Percentiles rank a stretch among this genome's conserved stretches.
phyloP scores from a whole-genome alignment of 2,113 vertebrate genomes.

The Platysternon megacephalum region DNA sequence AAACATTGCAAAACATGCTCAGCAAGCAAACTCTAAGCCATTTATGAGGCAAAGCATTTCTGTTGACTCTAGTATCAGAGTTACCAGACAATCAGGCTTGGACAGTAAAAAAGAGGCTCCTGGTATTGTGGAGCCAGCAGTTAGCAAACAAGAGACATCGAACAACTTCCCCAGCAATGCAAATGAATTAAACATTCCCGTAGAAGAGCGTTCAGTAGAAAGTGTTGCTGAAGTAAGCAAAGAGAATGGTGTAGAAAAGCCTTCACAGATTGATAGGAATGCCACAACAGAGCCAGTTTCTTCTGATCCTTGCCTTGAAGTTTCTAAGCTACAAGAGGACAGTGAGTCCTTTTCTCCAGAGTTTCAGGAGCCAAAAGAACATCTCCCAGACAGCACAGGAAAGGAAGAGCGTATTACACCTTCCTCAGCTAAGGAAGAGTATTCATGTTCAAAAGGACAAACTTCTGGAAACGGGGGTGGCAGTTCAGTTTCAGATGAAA shows the following conservation, averaged over 20 bases:
- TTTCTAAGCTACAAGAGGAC: conserved; percentile 13
- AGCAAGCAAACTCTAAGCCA: conserved; percentile 34
- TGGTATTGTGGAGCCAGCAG: conserved; percentile 38
- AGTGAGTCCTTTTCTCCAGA: not conserved
- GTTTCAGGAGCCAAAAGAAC: conserved; percentile 17
- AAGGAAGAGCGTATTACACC: not conserved
- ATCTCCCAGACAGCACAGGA: not conserved
- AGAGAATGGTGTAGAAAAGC: not conserved
- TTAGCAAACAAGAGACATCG: conserved; percentile 22
- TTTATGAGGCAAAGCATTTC: conserved; percentile 33
- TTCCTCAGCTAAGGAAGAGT: not conserved
- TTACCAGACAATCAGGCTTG: not conserved
- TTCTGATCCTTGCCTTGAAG: conserved; percentile 5
- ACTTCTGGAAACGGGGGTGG: not conserved
- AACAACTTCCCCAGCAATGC: not conserved
- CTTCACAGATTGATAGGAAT: not conserved
- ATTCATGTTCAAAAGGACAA: conserved; percentile 28
- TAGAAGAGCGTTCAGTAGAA: not conserved
- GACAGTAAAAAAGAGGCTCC: conserved; percentile 9
- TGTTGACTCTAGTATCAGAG: not conserved
- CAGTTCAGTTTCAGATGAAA: not conserved
- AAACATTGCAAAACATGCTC: conserved; percentile 4
- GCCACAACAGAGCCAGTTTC: not conserved
- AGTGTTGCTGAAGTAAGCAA: not conserved
- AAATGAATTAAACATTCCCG: not conserved